Conservation (phyloP, 2,797 vertebrate genomes). For the Clarias pachynema region DNA sequence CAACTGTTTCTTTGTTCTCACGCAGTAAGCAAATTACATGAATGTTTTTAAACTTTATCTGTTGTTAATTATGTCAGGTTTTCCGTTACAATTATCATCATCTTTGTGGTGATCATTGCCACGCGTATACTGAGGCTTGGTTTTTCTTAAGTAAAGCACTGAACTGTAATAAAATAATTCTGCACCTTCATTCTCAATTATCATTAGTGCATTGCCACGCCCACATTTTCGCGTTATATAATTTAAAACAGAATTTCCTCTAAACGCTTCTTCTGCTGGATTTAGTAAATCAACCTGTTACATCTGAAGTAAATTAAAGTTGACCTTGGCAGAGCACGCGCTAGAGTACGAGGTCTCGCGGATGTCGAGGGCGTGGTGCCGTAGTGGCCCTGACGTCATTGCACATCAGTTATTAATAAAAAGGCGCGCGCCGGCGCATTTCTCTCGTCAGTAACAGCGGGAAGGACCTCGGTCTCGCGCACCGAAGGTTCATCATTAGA, state of each 20-base stretch:
- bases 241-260: not conserved
- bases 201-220: not conserved
- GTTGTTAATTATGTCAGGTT: not conserved
- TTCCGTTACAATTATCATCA: not conserved
- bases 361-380: not conserved
- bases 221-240: not conserved
- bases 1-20: too few species aligned
- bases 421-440: not conserved
- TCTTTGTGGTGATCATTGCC: not conserved
- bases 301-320: not conserved
- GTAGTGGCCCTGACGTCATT: constrained; percentile 23
- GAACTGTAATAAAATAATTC: not conserved
- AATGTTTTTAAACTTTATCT: not conserved
- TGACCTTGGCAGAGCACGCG: not conserved
- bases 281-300: not conserved
- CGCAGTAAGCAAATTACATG: too few species aligned
- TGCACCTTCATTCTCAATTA: not conserved
- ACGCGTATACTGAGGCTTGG: not conserved
- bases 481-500: too few species aligned
- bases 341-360: not conserved
- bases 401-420: constrained; percentile 12
- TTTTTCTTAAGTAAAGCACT: not conserved
- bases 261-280: not conserved
- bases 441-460: not conserved
- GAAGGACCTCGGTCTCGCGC: not conserved